Conservation (phyloP, 2,888 invertebrate species). For the Ormyrus labotus region DNA sequence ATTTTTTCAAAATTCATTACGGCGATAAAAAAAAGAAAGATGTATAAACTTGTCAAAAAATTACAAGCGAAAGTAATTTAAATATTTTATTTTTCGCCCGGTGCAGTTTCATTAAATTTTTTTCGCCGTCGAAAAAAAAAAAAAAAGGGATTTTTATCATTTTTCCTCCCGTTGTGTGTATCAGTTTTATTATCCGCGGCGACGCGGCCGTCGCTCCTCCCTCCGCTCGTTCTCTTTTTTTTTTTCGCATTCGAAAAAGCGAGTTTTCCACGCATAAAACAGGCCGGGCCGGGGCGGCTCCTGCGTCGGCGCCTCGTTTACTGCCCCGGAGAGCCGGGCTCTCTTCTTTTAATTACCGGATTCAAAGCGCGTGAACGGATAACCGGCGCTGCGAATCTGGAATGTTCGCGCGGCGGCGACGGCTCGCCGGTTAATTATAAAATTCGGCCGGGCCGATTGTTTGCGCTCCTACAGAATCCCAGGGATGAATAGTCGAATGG, state of each 20-base stretch:
- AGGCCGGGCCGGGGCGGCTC: background rate
- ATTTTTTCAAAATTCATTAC: background rate
- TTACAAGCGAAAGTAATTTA: background rate
- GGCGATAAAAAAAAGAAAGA: no score
- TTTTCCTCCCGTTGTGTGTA: slow-evolving; percentile 10
- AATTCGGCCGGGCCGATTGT: slow-evolving; percentile 47
- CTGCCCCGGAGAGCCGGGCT: background rate
- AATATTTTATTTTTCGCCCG: background rate
- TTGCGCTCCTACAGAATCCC: slow-evolving; percentile 21
- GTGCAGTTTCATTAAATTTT: slow-evolving; percentile 13
- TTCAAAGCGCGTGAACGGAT: slow-evolving; percentile 40
- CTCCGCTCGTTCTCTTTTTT: background rate
- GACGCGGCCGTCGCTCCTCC: background rate
- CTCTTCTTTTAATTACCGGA: slow-evolving; percentile 51
- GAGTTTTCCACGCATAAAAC: background rate
- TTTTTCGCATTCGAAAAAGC: background rate
- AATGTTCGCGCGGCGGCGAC: slow-evolving; percentile 28
- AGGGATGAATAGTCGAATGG: slow-evolving; percentile 16
- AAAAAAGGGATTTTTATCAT: slow-evolving; percentile 16
- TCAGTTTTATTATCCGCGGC: slow-evolving; percentile 39
- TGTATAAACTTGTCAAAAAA: no score
- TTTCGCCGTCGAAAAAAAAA: background rate
- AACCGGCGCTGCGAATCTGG: slow-evolving; percentile 22
- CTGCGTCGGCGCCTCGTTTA: slow-evolving; percentile 22
- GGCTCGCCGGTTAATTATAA: slow-evolving; percentile 47